Evolutionary conservation across 2,113 vertebrate genomes (phyloP).

Genomic region (Apeltes quadracus): DNA sequence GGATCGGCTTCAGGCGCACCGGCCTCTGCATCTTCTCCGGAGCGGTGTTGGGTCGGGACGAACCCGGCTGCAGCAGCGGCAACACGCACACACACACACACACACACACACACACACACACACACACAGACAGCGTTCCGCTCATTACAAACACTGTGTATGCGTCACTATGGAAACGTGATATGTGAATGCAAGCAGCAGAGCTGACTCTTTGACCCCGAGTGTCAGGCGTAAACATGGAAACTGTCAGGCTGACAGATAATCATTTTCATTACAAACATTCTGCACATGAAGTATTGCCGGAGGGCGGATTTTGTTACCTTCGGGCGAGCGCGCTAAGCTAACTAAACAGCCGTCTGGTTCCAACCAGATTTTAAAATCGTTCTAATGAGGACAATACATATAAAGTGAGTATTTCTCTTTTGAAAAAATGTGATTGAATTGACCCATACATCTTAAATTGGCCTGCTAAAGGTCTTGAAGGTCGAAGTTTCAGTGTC

Average conservation of each 20-base stretch:
- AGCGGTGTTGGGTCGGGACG: conserved; percentile 85
- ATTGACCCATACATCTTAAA: background rate
- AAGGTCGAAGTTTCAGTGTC: conserved; percentile 8
- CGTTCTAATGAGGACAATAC: no score
- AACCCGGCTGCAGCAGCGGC: conserved; percentile 72
- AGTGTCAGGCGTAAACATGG: conserved; percentile 28
- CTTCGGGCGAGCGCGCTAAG: no score
- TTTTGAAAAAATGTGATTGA: no score
- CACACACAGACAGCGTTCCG: background rate
- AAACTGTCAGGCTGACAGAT: conserved; percentile 21
- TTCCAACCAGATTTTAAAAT: no score
- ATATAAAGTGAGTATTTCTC: no score
- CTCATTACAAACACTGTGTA: conserved; percentile 1
- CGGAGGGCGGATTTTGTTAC: no score
- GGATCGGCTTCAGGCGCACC: conserved; percentile 82
- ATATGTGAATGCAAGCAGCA: background rate
- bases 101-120: no score
- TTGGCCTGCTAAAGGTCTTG: conserved; percentile 9
- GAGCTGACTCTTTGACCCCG: conserved; percentile 20
- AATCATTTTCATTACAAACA: conserved; percentile 4
- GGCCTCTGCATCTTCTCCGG: conserved; percentile 85
- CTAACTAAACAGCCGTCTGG: no score
- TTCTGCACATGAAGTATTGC: conserved; percentile 7
- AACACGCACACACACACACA: conserved; percentile 1
- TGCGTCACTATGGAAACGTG: background rate